These are phyloP conservation scores for Microplitis mediator DNA, from an alignment of 1,140 invertebrate species.

Conservation along the genomic window DNA sequence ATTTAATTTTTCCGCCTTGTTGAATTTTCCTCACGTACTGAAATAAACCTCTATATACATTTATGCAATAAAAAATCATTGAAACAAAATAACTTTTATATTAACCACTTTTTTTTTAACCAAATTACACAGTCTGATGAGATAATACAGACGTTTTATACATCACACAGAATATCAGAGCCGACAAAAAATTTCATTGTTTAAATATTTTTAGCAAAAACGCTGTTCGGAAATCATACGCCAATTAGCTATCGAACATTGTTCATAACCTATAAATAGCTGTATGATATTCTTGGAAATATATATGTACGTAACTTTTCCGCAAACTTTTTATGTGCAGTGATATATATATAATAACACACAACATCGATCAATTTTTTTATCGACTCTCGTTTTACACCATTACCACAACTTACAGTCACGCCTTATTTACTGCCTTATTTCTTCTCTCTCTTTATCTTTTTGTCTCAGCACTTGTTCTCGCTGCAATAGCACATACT, in stretches of 20 bases:
- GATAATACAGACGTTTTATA: too few relatives aligned
- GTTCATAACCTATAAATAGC: too few relatives aligned
- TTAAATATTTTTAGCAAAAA: too few relatives aligned
- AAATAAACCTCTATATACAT: background rate
- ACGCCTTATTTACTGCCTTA: background rate
- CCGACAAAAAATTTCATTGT: too few relatives aligned
- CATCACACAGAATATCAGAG: too few relatives aligned
- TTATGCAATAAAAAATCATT: background rate
- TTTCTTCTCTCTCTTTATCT: background rate
- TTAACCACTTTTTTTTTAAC: too few relatives aligned
- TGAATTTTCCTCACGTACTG: background rate
- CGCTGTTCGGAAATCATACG: too few relatives aligned
- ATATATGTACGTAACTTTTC: background rate
- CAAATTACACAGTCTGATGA: too few relatives aligned
- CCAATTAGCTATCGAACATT: too few relatives aligned
- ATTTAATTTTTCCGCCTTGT: background rate
- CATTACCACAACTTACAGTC: background rate
- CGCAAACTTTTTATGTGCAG: background rate
- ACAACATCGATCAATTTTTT: constrained; percentile 1
- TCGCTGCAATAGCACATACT: background rate
- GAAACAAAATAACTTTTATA: background rate
- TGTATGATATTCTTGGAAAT: background rate
- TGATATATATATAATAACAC: too few relatives aligned
- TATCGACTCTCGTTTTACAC: constrained; percentile 10
- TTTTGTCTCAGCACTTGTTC: background rate